Base-by-base conservation (phyloP, 2,113 vertebrate genomes). In the Colistium nudipinnis region DNA sequence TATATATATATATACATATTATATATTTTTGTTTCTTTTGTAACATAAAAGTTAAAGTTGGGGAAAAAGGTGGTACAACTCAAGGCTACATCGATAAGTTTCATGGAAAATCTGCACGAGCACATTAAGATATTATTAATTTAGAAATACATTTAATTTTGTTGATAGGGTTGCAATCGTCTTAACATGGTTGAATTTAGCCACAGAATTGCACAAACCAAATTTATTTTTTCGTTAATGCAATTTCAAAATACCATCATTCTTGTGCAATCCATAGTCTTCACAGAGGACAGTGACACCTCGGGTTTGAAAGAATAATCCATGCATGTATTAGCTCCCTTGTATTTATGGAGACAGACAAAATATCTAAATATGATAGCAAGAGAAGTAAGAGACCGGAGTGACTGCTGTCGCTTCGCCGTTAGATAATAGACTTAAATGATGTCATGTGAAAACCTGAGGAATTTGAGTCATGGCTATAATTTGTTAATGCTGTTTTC, bases 401-500 rank as follows among this genome's bases (percentile, higher is more conserved):
- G 82, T 56, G 59, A 62, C 77, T 78, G 85, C 67, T 71, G 71
- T 56, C 22, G 78, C 65, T 78, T 81, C 64, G 43, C 67, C 62
- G 53, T 80, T 74, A 65, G 84, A 84, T 91, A 89, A 89, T 90
- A 76, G 63, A 84, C 74, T 87, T 92, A 91, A 92, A 91, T 82
- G 71, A 92, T 90, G 84, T 92, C 93, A 93, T 93, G 91, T 93
- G 92, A 87, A 88, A 90, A 90, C 74, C 85, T 86, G 75, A 87
- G 87, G 92, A 90, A 94, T 92, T 90, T 83, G 48, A 89, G 87
- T 89, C 85, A 87, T 81, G 88, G 85, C 89, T 90, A 79, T 89
- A 92, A 92, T 93, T 92, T 92, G 87, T 80, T 93, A 92, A 94
- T 92, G 90, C 80, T 89, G 83, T 93, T 94, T 92, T 85, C 84